Conservation (phyloP, 2,888 invertebrate species). For the Onchidella celtica region DNA sequence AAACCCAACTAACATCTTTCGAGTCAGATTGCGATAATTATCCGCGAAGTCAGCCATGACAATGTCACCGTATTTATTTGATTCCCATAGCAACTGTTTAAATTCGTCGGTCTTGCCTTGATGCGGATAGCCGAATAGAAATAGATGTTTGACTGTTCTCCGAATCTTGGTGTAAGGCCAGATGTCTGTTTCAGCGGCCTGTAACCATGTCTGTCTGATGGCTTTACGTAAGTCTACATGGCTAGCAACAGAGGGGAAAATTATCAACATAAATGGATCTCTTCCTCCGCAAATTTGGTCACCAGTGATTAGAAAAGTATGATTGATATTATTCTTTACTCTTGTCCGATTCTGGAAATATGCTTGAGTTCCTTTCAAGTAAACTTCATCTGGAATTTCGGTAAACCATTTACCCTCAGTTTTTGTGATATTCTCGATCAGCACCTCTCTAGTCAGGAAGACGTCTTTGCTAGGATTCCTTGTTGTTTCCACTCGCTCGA, state of each 20-base stretch:
- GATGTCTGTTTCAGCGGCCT: slow-evolving; percentile 7
- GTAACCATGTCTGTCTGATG: slow-evolving; percentile 29
- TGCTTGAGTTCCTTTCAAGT: not conserved
- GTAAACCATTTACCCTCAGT: not conserved
- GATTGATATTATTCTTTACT: not conserved
- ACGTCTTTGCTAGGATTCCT: not conserved
- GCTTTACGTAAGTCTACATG: not conserved
- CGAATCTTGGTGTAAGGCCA: slow-evolving; percentile 21
- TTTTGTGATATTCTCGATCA: slow-evolving; percentile 21
- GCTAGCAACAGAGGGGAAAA: slow-evolving; percentile 13
- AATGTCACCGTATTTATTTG: slow-evolving; percentile 30
- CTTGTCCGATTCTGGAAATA: not conserved
- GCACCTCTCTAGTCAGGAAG: not conserved
- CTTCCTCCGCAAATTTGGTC: not conserved
- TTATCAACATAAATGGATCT: slow-evolving; percentile 1
- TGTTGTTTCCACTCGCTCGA: too few relatives aligned
- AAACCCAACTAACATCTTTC: slow-evolving; percentile 46
- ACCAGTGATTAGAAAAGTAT: not conserved
- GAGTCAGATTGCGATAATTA: slow-evolving; percentile 48
- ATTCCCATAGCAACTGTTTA: slow-evolving; percentile 21
- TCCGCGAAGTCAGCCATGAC: slow-evolving; percentile 47
- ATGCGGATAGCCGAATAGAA: slow-evolving; percentile 8
- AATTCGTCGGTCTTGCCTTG: not conserved
- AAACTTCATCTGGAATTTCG: not conserved
- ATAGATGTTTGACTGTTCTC: slow-evolving; percentile 28